Base-by-base conservation (phyloP, 1,140 invertebrate genomes). In the Medauroidea extradentata region DNA sequence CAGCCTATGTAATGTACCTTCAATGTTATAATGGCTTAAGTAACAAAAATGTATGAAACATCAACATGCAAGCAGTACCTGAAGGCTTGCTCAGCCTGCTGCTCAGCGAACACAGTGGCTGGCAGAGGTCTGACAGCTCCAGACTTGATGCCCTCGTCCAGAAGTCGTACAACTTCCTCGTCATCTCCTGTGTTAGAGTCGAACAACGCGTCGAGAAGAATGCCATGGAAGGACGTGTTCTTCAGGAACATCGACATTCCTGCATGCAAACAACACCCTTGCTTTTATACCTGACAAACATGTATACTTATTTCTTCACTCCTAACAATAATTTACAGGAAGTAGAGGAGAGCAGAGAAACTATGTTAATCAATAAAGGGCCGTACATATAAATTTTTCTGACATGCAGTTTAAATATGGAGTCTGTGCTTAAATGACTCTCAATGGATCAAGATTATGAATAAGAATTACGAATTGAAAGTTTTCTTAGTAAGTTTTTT, bases 201-300 rank as follows among this genome's bases (percentile, higher is more conserved):
- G 74, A 96, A 93, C 16, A 98, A 78, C 14, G 91, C 88, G 78
- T 99, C 96, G 61, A 99, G 74, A 3, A 98, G 77, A 68, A 99
- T 96, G 58, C 96, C 96, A 77, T 98, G 94, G 84, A 99, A 96
- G 14, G 91, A 88, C 2, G 93, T 92, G 71, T 99, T 99, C 70
- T 95, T 97, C 64, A 98, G 75, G 78, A 99, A 97, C 2, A 98
- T 71, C 0, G 91, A 82, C 95, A 99, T 98, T 13, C 95, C 94
- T 71, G 23, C 46, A 53, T 7, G 8, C 29, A 53, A 9, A 59
- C 55, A 58, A 34, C 4, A 34, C 29, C 29, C 4, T n/a, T n/a
- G n/a, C n/a, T n/a, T n/a, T n/a, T n/a, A n/a, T n/a, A n/a, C n/a
- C n/a, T n/a, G n/a, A n/a, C n/a, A n/a, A n/a, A n/a, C n/a, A n/a